A percentile compares a stretch with the other conserved stretches of the same genome.
Conservation (phyloP, 2,113 vertebrate genomes). For the Centrocercus urophasianus region DNA sequence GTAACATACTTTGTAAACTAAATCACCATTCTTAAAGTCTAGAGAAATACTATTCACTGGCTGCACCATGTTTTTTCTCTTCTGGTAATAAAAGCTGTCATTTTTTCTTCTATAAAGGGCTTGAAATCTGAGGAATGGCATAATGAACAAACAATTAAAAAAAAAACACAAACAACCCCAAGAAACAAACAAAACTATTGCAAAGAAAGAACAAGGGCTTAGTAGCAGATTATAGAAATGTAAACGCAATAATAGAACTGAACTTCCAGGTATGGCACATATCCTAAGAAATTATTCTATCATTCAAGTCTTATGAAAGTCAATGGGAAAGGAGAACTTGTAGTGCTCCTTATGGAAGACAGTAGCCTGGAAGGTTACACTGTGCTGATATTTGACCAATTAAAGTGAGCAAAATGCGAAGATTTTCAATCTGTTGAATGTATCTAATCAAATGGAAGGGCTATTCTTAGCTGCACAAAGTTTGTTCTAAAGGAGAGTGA, state of each 20-base stretch:
- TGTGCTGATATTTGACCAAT: background rate
- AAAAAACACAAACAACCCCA: background rate
- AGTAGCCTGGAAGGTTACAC: background rate
- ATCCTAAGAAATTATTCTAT: background rate
- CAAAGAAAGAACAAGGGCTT: background rate
- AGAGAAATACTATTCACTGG: conserved; percentile 9
- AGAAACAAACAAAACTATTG: background rate
- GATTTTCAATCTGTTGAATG: background rate
- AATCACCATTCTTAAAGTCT: conserved; percentile 45
- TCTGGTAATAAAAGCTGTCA: conserved; percentile 41
- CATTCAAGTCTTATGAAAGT: background rate
- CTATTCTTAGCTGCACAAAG: background rate
- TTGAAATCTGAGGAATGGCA: background rate
- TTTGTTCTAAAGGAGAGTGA: background rate
- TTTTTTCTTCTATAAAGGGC: background rate
- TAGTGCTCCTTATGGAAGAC: background rate
- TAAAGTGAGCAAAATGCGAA: background rate
- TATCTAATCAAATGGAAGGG: background rate
- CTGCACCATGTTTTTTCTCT: background rate
- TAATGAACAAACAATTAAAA: background rate
- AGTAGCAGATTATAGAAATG: background rate
- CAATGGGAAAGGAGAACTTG: background rate
- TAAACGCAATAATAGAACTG: background rate
- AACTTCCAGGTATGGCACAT: background rate
- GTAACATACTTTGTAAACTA: conserved; percentile 55